These are phyloP conservation scores for Daubentonia madagascariensis DNA, from an alignment of 2,113 vertebrate genomes.

Conservation along the genomic window DNA sequence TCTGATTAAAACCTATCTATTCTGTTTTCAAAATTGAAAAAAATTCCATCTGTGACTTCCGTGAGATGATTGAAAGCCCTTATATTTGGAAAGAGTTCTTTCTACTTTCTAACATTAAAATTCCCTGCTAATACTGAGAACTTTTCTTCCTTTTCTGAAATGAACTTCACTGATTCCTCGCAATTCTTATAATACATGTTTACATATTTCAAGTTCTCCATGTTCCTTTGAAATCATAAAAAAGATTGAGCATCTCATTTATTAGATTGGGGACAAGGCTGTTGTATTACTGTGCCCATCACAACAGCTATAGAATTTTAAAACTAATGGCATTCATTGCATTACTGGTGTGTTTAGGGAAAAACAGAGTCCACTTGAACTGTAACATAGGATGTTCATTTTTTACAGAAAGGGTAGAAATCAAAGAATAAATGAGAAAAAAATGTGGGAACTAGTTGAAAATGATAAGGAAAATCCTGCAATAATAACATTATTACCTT, in stretches of 20 bases:
- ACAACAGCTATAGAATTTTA: slow-evolving; percentile 33
- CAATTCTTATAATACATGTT: slow-evolving; percentile 48
- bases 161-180: slow-evolving; percentile 51
- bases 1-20: slow-evolving; percentile 9
- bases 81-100: slow-evolving; percentile 4
- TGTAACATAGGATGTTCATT: not conserved
- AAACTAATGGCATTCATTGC: slow-evolving; percentile 8
- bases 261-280: slow-evolving; percentile 26
- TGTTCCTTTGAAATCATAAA: slow-evolving; percentile 62
- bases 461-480: not conserved
- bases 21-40: not conserved
- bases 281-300: slow-evolving; percentile 10
- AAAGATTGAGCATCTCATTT: slow-evolving; percentile 53
- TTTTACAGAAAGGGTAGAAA: not conserved
- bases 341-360: not conserved
- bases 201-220: slow-evolving; percentile 43
- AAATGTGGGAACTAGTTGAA: not conserved
- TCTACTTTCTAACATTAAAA: slow-evolving; percentile 54
- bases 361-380: not conserved
- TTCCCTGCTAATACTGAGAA: not conserved
- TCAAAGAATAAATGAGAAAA: not conserved
- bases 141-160: not conserved
- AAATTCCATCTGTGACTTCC: not conserved
- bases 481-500: not conserved
- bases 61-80: not conserved